A percentile compares a stretch with the other conserved stretches of the same genome.
Evolutionary conservation across 2,888 invertebrate genomes (phyloP).

Genomic region (Cephalotes varians): DNA sequence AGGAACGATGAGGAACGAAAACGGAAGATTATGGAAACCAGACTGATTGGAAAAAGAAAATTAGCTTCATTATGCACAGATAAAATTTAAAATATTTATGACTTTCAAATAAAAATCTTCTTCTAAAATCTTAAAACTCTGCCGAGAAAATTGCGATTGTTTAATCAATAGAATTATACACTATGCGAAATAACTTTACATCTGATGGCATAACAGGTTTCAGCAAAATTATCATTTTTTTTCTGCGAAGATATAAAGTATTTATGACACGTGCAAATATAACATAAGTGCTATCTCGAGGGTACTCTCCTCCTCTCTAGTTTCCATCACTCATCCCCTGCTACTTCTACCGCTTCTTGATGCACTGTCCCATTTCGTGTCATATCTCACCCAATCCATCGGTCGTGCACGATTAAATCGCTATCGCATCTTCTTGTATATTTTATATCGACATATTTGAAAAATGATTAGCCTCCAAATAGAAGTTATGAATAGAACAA

Average conservation of each 20-base stretch:
- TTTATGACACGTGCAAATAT: constrained; percentile 46
- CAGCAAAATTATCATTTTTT: constrained; percentile 23
- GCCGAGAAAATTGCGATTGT: background rate
- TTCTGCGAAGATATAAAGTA: constrained; percentile 30
- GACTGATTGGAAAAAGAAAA: background rate
- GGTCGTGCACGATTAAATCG: constrained; percentile 42
- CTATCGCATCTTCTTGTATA: constrained; percentile 39
- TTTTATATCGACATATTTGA: constrained; percentile 21
- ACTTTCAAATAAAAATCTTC: background rate
- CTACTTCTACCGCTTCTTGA: constrained; percentile 43
- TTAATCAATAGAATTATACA: background rate
- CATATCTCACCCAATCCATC: constrained; percentile 50
- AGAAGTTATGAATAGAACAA: background rate
- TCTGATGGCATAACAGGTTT: background rate
- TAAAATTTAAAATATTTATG: background rate
- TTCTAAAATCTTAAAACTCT: background rate
- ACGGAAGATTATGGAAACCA: background rate
- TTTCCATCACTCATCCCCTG: constrained; percentile 44
- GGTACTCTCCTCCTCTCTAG: constrained; percentile 27
- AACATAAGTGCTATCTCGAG: constrained; percentile 52
- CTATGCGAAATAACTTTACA: background rate
- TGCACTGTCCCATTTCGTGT: constrained; percentile 48
- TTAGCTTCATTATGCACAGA: background rate
- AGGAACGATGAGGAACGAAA: background rate
- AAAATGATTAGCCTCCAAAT: constrained; percentile 30